phyloP scores from a whole-genome alignment of 2,888 invertebrate species.

The Drosophila neotestacea region DNA sequence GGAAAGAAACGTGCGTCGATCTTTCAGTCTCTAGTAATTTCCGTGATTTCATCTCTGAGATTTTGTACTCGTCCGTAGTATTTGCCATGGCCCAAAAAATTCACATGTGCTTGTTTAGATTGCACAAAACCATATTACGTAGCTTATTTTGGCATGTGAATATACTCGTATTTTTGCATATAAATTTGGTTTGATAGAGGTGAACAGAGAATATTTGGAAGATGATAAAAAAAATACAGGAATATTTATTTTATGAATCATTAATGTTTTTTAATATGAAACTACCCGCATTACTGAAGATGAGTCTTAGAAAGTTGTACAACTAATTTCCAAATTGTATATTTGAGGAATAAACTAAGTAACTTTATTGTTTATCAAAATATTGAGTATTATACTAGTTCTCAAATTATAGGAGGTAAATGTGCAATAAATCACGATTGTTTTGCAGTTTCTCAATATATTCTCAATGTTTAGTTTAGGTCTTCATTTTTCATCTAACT shows the following conservation, averaged over 20 bases:
- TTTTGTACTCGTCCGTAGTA: conserved; percentile 13
- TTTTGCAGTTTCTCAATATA: conserved; percentile 9
- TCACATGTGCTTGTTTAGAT: conserved; percentile 62
- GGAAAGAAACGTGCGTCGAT: conserved; percentile 52
- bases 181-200: conserved; percentile 6
- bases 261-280: not conserved
- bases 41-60: conserved; percentile 53
- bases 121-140: conserved; percentile 25
- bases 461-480: conserved; percentile 26
- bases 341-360: not conserved
- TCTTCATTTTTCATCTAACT: conserved; percentile 37
- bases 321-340: not conserved
- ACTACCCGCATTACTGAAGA: not conserved
- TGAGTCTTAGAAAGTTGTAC: not conserved
- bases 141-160: conserved; percentile 28
- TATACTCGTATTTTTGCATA: conserved; percentile 14
- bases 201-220: not conserved
- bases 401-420: not conserved
- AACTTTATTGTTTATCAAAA: not conserved
- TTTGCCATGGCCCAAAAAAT: conserved; percentile 69
- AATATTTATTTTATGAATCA: not conserved
- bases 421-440: conserved; percentile 9
- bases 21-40: conserved; percentile 51
- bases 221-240: not conserved
- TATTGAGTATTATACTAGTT: not conserved